Conservation (phyloP, 2,888 invertebrate genomes). For the Zaprionus obscuricornis region DNA sequence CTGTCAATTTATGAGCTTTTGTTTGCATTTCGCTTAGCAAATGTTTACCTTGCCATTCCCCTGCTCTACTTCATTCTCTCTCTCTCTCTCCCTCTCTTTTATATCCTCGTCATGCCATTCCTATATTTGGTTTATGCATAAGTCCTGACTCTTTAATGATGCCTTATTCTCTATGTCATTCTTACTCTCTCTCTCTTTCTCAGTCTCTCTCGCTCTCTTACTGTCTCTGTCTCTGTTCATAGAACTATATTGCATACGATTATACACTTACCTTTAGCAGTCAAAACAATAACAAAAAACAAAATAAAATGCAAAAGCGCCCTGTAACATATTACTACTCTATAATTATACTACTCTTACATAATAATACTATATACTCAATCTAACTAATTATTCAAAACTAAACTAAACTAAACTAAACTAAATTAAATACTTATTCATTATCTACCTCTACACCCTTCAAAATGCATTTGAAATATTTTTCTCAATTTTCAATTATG, state of each 20-base stretch:
- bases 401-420: no score
- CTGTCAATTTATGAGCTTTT: slow-evolving; percentile 73
- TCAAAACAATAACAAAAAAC: slow-evolving; percentile 24
- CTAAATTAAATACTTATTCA: slow-evolving; percentile 17
- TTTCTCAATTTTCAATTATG: slow-evolving; percentile 1
- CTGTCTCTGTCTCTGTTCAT: slow-evolving; percentile 27
- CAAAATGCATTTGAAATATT: no score
- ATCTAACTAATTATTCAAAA: no score
- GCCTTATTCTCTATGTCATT: slow-evolving; percentile 8
- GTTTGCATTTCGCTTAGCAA: slow-evolving; percentile 75
- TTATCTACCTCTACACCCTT: no score
- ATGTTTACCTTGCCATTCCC: slow-evolving; percentile 60
- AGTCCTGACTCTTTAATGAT: slow-evolving; percentile 62
- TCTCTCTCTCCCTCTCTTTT: slow-evolving; percentile 10
- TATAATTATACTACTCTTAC: slow-evolving; percentile 17
- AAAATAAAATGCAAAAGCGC: no score
- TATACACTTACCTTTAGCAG: slow-evolving; percentile 36
- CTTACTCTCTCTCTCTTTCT: background rate
- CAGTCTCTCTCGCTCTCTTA: background rate
- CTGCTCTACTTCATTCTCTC: background rate
- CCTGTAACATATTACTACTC: slow-evolving; percentile 32
- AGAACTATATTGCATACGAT: slow-evolving; percentile 38
- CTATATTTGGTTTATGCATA: slow-evolving; percentile 57
- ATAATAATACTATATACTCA: no score
- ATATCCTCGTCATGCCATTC: slow-evolving; percentile 11